Conservation (phyloP, 1,140 invertebrate species). For the Heliconius nattereri region DNA sequence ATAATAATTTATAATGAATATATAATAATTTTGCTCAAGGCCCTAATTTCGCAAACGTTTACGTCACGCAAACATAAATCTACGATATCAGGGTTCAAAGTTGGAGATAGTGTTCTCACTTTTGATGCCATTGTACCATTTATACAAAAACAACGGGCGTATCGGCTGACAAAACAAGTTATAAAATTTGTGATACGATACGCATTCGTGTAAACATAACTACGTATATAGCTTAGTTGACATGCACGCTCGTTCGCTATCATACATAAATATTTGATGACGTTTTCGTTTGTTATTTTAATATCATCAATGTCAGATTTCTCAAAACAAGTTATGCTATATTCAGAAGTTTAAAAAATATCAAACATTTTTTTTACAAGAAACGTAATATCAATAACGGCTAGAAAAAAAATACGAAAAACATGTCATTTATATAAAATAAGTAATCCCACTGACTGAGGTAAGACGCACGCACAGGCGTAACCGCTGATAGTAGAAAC, state of each 20-base stretch:
- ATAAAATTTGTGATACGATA: conserved; percentile 22
- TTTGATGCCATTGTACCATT: conserved; percentile 41
- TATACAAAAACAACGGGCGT: conserved; percentile 38
- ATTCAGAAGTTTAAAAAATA: background rate
- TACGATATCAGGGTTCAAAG: conserved; percentile 47
- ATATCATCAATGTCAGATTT: conserved; percentile 2
- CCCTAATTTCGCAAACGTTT: conserved; percentile 27
- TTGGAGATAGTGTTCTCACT: conserved; percentile 41
- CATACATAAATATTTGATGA: conserved; percentile 17
- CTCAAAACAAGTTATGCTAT: background rate
- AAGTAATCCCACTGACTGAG: no score
- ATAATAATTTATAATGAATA: background rate
- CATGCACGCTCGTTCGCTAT: conserved; percentile 1
- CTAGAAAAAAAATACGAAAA: no score
- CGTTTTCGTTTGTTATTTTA: conserved; percentile 1
- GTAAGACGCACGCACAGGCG: no score
- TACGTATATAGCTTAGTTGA: conserved; percentile 5
- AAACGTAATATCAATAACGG: background rate
- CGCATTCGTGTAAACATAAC: conserved; percentile 18
- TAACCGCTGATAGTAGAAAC: no score
- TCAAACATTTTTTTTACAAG: background rate
- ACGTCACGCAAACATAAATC: conserved; percentile 39
- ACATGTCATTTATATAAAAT: no score
- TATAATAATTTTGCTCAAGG: conserved; percentile 5
- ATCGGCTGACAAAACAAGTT: conserved; percentile 24